Evolutionary conservation across 2,888 invertebrate species (phyloP).

Genomic region (Eucera pruinosa): DNA sequence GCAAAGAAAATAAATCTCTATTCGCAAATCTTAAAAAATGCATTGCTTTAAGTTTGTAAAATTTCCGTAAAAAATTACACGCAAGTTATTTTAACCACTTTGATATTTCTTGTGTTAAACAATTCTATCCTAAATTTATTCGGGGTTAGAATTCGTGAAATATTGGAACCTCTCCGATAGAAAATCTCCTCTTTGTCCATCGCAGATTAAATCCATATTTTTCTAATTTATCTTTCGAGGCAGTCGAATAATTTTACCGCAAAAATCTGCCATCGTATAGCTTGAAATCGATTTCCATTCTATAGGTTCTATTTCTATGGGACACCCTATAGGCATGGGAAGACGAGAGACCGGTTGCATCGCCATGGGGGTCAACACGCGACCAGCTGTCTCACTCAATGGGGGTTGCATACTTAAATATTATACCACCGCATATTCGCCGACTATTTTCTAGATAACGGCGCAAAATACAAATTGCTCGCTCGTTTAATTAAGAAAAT

Average conservation of each 20-base stretch:
- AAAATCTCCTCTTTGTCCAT: background rate
- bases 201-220: too few species aligned
- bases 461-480: slow-evolving; percentile 4
- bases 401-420: slow-evolving; percentile 51
- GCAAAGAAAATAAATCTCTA: too few species aligned
- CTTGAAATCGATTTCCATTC: background rate
- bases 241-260: too few species aligned
- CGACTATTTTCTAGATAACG: slow-evolving; percentile 22
- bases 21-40: too few species aligned
- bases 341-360: slow-evolving; percentile 58
- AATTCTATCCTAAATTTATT: too few species aligned
- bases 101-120: too few species aligned
- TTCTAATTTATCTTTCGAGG: too few species aligned
- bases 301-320: background rate
- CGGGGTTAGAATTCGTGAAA: background rate
- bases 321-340: slow-evolving; percentile 60
- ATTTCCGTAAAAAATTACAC: too few species aligned
- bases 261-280: too few species aligned
- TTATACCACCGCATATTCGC: background rate
- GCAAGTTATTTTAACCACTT: too few species aligned
- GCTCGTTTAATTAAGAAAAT: too few species aligned
- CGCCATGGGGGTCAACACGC: slow-evolving; percentile 79
- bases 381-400: slow-evolving; percentile 78
- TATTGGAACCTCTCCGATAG: background rate
- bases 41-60: too few species aligned